These are phyloP conservation scores for Plagodis dolabraria DNA, from an alignment of 2,888 invertebrate genomes.

Conservation along the genomic window DNA sequence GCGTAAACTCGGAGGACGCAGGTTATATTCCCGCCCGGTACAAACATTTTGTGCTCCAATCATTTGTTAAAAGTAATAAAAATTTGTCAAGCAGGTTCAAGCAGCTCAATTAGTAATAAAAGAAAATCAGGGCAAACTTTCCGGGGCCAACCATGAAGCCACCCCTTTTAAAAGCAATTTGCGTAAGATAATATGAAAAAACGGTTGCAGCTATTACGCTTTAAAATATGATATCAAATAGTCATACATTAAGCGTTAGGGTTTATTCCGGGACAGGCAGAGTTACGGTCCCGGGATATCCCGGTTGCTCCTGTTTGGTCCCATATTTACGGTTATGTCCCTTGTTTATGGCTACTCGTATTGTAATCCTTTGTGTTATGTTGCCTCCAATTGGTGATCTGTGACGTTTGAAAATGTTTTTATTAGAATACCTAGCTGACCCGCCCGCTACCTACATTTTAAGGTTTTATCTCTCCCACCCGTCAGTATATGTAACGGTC, in stretches of 20 bases:
- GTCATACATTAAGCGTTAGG: constrained; percentile 19
- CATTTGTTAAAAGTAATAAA: too few relatives aligned
- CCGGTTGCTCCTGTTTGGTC: constrained; percentile 15
- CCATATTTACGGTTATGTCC: constrained; percentile 39
- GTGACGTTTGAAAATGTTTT: background rate
- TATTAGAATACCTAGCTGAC: too few relatives aligned
- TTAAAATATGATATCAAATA: constrained; percentile 26
- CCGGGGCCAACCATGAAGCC: too few relatives aligned
- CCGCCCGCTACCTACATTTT: too few relatives aligned
- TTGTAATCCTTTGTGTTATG: constrained; percentile 33
- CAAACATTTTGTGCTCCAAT: too few relatives aligned
- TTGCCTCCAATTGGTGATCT: constrained; percentile 13
- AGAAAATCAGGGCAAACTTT: too few relatives aligned
- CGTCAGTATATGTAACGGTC: too few relatives aligned
- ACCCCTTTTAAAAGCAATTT: background rate
- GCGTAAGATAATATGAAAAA: background rate
- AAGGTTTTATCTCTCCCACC: too few relatives aligned
- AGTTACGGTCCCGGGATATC: background rate
- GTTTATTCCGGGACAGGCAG: constrained; percentile 15
- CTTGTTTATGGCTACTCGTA: constrained; percentile 32
- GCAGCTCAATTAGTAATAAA: too few relatives aligned
- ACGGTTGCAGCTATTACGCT: constrained; percentile 2
- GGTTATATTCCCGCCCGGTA: too few relatives aligned
- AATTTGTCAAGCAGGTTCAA: too few relatives aligned
- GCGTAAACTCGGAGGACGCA: too few relatives aligned